Conservation (phyloP, 2,888 invertebrate genomes). For the Temnothorax unifasciatus region DNA sequence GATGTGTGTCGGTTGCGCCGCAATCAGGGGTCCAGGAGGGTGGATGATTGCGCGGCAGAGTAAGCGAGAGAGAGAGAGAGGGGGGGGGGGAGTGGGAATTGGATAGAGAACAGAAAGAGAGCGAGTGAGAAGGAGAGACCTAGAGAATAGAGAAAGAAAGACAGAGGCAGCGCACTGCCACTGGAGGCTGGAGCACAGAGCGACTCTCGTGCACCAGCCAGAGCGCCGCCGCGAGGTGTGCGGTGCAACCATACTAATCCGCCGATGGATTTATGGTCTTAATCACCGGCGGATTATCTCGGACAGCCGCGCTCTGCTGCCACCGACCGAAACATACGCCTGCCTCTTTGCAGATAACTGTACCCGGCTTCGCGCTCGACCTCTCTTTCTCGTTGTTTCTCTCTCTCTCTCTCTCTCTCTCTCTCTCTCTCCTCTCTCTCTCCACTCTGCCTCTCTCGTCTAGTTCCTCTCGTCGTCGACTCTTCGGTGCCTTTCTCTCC, state of each 20-base stretch:
- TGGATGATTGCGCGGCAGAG: slow-evolving; percentile 53
- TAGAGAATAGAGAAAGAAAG: slow-evolving; percentile 47
- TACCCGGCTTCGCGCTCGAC: slow-evolving; percentile 72
- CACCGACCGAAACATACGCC: slow-evolving; percentile 84
- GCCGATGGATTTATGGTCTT: slow-evolving; percentile 89
- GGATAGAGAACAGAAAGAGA: slow-evolving; percentile 43
- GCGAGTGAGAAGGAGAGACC: slow-evolving; percentile 42
- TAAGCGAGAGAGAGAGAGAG: slow-evolving; percentile 33
- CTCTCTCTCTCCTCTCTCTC: slow-evolving; percentile 33
- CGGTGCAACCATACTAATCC: slow-evolving; percentile 86
- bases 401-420: slow-evolving; percentile 29
- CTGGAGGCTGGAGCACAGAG: slow-evolving; percentile 70
- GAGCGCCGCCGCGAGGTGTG: slow-evolving; percentile 75
- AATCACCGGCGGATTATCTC: slow-evolving; percentile 89
- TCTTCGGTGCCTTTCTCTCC: slow-evolving; percentile 19
- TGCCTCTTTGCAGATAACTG: slow-evolving; percentile 86
- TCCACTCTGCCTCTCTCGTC: slow-evolving; percentile 7
- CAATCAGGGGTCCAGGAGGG: slow-evolving; percentile 51
- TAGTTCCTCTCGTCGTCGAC: slow-evolving; percentile 11
- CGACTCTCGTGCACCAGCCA: slow-evolving; percentile 66
- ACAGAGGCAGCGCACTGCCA: slow-evolving; percentile 40
- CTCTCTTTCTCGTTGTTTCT: slow-evolving; percentile 38
- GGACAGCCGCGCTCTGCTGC: slow-evolving; percentile 85
- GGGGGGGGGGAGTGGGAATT: neutral
- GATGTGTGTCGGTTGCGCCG: slow-evolving; percentile 68